Base-by-base conservation (phyloP, 2,113 vertebrate species). In the Silurus meridionalis region DNA sequence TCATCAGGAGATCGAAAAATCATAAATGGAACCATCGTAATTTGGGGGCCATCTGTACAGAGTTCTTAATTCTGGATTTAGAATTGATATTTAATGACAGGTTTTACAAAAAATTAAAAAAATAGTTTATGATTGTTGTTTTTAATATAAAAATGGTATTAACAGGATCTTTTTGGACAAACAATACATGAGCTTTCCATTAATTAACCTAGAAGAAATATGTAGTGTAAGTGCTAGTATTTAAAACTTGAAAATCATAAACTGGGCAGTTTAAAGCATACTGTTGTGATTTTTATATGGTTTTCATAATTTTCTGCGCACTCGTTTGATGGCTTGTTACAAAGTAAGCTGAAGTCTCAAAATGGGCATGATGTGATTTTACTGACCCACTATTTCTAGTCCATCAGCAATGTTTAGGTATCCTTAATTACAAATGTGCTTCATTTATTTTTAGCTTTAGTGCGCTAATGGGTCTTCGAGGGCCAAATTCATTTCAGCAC, bases 391-490 rank as follows among this genome's bases (percentile, higher is more conserved):
- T 6, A n/a, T 55, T 52, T 74, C 9, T 25, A 82, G 66, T 50
- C 64, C 66, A 74, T 37, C 61, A 80, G n/a, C 60, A 48, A 63
- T 82, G 79, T 86, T 81, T 86, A 86, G 72, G 78, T 61, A 63
- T 86, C 78, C 57, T 86, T 82, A 86, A 82, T 60, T 74, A 63
- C 57, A 13, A 55, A 74, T 53, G 28, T 74, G 67, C 69, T 55
- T n/a, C n/a, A 61, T 86, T 64, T 86, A 86, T 82, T 86, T 67
- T 77, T 82, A 87, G 81, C 72, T 10, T 84, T 80, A 71, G 37
- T 78, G 28, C 25, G 63, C 23, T 80, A 52, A 86, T 69, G 63
- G 67, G 21, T 50, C 71, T 46, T 25, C 5, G 75, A 69, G 50
- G 80, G 80, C 81, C 75, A 52, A 83, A 55, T 80, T 81, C 21